These are phyloP conservation scores for Symphodus melops DNA, from an alignment of 2,113 vertebrate genomes.

Conservation along the genomic window DNA sequence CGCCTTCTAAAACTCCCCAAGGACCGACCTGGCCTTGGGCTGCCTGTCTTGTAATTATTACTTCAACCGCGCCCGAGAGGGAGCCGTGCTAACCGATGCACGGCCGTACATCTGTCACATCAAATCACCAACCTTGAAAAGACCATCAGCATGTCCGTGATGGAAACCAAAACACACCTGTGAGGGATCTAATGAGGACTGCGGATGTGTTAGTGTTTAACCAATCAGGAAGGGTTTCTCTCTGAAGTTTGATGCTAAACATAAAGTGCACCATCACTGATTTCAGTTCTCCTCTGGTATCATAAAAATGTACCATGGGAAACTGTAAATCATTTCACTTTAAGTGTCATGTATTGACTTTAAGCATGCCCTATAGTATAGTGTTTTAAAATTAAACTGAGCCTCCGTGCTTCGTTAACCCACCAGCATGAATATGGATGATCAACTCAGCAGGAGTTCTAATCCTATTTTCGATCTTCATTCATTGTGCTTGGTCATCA, in stretches of 20 bases:
- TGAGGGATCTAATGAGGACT: background rate
- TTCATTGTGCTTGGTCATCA: background rate
- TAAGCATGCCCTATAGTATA: conserved; percentile 29
- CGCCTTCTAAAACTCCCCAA: conserved; percentile 28
- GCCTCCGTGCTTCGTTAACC: background rate
- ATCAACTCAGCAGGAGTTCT: background rate
- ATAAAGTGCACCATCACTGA: background rate
- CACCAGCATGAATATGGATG: conserved; percentile 1
- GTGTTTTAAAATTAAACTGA: conserved; percentile 7
- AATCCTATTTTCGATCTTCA: background rate
- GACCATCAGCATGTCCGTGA: background rate
- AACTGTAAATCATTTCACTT: too few species aligned
- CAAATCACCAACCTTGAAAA: conserved; percentile 9
- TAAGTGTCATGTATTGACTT: conserved; percentile 42
- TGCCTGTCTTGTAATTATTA: conserved; percentile 64
- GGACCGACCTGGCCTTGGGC: conserved; percentile 46
- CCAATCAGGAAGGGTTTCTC: background rate
- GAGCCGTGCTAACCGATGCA: conserved; percentile 38
- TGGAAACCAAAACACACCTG: background rate
- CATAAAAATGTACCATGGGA: conserved; percentile 33
- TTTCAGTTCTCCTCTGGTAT: conserved; percentile 43
- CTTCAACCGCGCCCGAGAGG: conserved; percentile 39
- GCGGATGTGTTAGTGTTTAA: background rate
- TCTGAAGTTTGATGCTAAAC: conserved; percentile 5
- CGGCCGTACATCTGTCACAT: conserved; percentile 18